phyloP scores from a whole-genome alignment of 2,888 invertebrate genomes.

The Caradrina clavipalpis region DNA sequence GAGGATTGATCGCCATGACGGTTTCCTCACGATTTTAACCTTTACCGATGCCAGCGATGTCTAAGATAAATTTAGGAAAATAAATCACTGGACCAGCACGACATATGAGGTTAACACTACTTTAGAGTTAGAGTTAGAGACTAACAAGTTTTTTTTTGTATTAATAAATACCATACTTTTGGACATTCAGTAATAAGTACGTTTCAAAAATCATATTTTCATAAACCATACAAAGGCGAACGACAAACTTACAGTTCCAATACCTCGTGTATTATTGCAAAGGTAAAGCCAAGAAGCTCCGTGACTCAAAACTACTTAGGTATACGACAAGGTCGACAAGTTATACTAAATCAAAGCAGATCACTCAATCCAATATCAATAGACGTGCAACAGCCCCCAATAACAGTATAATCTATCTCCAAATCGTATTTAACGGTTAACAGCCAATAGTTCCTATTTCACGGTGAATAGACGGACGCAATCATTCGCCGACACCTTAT shows the following conservation, averaged over 20 bases:
- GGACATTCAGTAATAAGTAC: background rate
- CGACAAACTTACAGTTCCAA: background rate
- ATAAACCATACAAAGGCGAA: background rate
- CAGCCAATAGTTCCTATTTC: conserved; percentile 66
- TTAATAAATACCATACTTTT: background rate
- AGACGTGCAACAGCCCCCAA: conserved; percentile 46
- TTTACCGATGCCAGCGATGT: too few relatives aligned
- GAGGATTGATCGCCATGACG: too few relatives aligned
- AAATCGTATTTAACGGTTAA: conserved; percentile 61
- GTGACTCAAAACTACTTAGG: background rate
- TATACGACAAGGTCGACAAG: background rate
- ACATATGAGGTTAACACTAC: too few relatives aligned
- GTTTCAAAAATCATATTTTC: background rate
- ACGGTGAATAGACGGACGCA: conserved; percentile 78
- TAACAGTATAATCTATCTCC: conserved; percentile 56
- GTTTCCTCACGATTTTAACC: too few relatives aligned
- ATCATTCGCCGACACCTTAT: conserved; percentile 88
- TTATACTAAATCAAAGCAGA: conserved; percentile 30
- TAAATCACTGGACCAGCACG: too few relatives aligned
- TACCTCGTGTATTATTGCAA: background rate
- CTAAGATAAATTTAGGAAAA: too few relatives aligned
- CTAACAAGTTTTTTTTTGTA: too few relatives aligned
- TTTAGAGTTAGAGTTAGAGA: too few relatives aligned
- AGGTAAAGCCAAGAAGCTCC: background rate
- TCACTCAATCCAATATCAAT: conserved; percentile 23